Evolutionary conservation across 2,797 vertebrate genomes (phyloP), one percentile per base, ranked within the genome.

Genomic region (Macropus fuliginosus): DNA sequence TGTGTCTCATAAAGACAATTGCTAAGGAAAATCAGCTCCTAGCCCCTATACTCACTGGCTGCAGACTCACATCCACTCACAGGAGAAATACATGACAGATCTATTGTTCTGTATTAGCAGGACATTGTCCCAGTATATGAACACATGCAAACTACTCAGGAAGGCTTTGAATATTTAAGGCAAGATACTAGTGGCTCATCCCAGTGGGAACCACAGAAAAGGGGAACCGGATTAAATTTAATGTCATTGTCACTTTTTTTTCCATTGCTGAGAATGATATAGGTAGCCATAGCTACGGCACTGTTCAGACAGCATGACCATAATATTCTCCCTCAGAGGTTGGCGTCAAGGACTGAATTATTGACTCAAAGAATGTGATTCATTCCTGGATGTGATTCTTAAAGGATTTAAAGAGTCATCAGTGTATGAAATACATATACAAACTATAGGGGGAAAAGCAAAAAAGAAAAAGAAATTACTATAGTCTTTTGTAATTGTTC

Each of bases 141-240:
- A 98, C 98, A 98, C 98, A 99, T 98, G 98, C 98, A 99, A 98
- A 99, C 98, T 98, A 98, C 98, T 97, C 97, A 97, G 98, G 99
- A 98, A 99, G 98, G 98, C 98, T 98, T 98, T 99, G 99, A 99
- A 99, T 99, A 99, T 99, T 99, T 99, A 99, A 99, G 98, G 98
- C 98, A 98, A 98, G 98, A 99, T 98, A 99, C 98, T 98, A 98
- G 98, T 99, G 98, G 98, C 98, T 99, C 99, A 99, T 99, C 99
- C 99, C 99, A 99, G 99, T 99, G 99, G 99, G 99, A 99, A 99
- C 99, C 99, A 98, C 98, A 99, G 99, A 98, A 99, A 99, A 99
- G 99, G 99, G 98, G 99, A 99, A 99, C 99, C 99, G 99, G 99
- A 99, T 99, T 99, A 99, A 99, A 99, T 99, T 99, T 99, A 99